Evolutionary conservation across 2,888 invertebrate species (phyloP).

Genomic region (Eupithecia inturbata): DNA sequence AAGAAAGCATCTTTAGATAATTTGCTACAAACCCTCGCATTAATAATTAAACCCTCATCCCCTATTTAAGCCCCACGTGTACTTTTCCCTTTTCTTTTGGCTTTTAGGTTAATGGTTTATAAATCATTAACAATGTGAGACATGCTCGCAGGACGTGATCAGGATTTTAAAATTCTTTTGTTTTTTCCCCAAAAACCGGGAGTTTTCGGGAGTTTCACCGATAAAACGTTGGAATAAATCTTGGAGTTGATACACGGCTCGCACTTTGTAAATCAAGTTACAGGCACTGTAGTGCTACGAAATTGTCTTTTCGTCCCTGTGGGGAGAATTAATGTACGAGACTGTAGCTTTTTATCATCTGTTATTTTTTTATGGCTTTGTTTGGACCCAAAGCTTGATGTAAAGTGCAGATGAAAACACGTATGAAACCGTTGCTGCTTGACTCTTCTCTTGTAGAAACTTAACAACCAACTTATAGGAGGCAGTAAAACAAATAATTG

Average conservation of each 20-base stretch:
- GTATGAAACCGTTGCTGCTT: neutral
- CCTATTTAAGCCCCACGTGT: constrained; percentile 52
- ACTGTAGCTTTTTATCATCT: constrained; percentile 14
- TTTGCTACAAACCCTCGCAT: neutral
- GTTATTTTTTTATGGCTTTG: constrained; percentile 3
- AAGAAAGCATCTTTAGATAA: neutral
- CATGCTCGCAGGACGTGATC: constrained; percentile 60
- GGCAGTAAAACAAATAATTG: no score
- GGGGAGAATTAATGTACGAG: constrained; percentile 28
- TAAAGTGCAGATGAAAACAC: no score
- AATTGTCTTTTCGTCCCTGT: constrained; percentile 29
- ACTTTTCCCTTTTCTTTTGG: constrained; percentile 56
- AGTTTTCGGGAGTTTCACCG: constrained; percentile 47
- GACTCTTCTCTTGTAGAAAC: neutral
- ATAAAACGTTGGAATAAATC: constrained; percentile 49
- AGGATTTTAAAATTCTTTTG: constrained; percentile 46
- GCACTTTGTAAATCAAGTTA: constrained; percentile 41
- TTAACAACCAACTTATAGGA: neutral
- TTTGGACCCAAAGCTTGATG: neutral
- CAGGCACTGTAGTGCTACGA: constrained; percentile 25
- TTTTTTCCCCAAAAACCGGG: constrained; percentile 30
- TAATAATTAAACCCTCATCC: constrained; percentile 50
- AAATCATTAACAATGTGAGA: constrained; percentile 72
- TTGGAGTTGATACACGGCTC: constrained; percentile 37
- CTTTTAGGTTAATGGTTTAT: constrained; percentile 73